A percentile compares a stretch with the other conserved stretches of the same genome.
These are phyloP conservation scores for Mizuhopecten yessoensis DNA, from an alignment of 1,140 invertebrate species.

Conservation along the genomic window DNA sequence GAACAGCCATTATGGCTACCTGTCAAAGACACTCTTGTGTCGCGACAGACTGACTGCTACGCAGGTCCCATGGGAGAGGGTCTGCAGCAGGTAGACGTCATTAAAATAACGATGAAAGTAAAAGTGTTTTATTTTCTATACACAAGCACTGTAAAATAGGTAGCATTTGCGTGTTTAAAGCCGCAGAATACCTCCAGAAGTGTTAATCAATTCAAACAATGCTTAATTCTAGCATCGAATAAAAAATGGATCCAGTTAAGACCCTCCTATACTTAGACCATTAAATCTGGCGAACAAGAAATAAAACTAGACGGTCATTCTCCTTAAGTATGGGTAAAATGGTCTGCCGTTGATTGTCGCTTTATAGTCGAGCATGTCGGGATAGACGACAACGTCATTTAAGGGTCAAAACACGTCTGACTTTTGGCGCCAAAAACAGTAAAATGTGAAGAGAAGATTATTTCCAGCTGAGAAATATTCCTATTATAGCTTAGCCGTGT, in stretches of 20 bases:
- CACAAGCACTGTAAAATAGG: no score
- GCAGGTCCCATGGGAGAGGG: neutral
- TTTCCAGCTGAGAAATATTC: neutral
- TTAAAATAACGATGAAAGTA: no score
- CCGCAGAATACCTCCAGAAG: no score
- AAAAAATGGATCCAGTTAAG: neutral
- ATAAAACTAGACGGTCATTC: neutral
- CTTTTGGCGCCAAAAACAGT: constrained; percentile 33
- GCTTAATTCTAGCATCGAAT: no score
- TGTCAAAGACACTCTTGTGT: constrained; percentile 8
- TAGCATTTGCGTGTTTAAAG: no score
- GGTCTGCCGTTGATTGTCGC: neutral
- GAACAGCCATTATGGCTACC: neutral
- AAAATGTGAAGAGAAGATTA: constrained; percentile 23
- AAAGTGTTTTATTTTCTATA: no score
- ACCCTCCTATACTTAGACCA: neutral
- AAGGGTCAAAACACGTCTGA: constrained; percentile 6
- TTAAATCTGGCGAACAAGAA: neutral
- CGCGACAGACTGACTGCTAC: neutral
- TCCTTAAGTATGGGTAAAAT: neutral
- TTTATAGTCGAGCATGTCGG: constrained; percentile 30
- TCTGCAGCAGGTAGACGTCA: neutral
- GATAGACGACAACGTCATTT: constrained; percentile 12
- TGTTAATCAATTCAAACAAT: no score
- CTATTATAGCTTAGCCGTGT: neutral